Conservation (phyloP, 2,113 vertebrate species). For the Thinocorus orbignyianus region DNA sequence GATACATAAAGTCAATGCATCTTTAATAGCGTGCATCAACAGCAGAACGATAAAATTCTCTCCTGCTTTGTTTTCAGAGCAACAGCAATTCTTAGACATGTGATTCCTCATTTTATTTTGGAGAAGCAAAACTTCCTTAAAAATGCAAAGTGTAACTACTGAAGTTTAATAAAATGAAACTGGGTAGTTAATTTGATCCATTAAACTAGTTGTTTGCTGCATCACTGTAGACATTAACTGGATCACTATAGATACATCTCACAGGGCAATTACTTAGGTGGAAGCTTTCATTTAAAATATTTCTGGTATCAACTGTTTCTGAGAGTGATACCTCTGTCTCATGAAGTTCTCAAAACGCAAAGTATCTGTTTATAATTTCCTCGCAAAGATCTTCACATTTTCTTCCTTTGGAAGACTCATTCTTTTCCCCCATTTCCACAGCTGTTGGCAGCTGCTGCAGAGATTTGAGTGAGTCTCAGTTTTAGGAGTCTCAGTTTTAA, state of each 20-base stretch:
- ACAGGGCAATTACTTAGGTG: neutral
- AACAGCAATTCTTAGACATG: neutral
- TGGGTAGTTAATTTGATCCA: neutral
- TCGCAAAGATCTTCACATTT: neutral
- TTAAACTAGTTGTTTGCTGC: neutral
- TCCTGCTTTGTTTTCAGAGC: neutral
- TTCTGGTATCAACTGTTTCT: neutral
- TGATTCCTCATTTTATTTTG: neutral
- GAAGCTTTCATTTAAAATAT: neutral
- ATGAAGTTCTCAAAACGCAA: neutral
- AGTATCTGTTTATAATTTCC: neutral
- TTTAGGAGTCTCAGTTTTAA: neutral
- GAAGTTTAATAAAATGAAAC: neutral
- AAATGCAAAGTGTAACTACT: neutral
- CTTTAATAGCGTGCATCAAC: fast-evolving
- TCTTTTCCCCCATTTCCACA: neutral
- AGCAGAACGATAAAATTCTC: neutral
- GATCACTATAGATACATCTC: neutral
- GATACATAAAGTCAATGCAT: no score
- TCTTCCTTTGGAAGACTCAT: neutral
- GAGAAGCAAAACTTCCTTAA: neutral
- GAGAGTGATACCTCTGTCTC: neutral
- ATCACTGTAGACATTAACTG: neutral
- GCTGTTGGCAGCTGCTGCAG: neutral
- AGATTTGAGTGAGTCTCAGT: neutral